Evolutionary conservation across 2,888 invertebrate species (phyloP).

Genomic region (Drosophila lutescens): DNA sequence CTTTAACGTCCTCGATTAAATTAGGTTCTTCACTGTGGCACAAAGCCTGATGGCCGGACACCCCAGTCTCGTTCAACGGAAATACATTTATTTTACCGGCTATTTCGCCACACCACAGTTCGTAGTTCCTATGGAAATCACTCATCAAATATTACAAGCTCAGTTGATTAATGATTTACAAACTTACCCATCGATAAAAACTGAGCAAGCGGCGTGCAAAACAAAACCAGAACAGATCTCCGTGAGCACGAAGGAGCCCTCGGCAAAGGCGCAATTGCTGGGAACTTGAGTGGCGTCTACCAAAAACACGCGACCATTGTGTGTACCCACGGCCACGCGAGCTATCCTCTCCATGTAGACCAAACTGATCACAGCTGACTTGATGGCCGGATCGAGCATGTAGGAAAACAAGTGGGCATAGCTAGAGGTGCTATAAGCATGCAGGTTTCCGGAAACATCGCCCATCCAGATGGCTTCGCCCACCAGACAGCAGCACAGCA

Average conservation of each 20-base stretch:
- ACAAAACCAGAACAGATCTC: conserved; percentile 90
- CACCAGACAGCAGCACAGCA: conserved; percentile 87
- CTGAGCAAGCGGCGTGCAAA: conserved; percentile 88
- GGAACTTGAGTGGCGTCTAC: conserved; percentile 87
- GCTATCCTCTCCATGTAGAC: conserved; percentile 88
- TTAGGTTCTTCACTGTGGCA: conserved; percentile 86
- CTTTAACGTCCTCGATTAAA: conserved; percentile 85
- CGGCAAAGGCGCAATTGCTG: conserved; percentile 87
- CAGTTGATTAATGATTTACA: background rate
- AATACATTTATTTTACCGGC: conserved; percentile 92
- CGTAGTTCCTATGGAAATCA: conserved; percentile 85
- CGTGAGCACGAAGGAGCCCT: conserved; percentile 91
- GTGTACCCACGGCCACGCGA: conserved; percentile 92
- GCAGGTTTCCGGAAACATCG: conserved; percentile 93
- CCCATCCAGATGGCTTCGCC: conserved; percentile 94
- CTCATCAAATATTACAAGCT: too few relatives aligned
- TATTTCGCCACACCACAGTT: conserved; percentile 95
- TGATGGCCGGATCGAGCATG: conserved; percentile 88
- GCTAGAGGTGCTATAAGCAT: conserved; percentile 89
- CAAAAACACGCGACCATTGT: conserved; percentile 91
- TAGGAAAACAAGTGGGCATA: conserved; percentile 87
- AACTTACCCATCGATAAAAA: conserved; percentile 82
- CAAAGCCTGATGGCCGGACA: conserved; percentile 89
- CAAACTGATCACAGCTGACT: conserved; percentile 88
- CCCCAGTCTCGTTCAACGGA: conserved; percentile 88